Conservation (phyloP, 2,888 invertebrate genomes). For the Galerucella pusilla region DNA sequence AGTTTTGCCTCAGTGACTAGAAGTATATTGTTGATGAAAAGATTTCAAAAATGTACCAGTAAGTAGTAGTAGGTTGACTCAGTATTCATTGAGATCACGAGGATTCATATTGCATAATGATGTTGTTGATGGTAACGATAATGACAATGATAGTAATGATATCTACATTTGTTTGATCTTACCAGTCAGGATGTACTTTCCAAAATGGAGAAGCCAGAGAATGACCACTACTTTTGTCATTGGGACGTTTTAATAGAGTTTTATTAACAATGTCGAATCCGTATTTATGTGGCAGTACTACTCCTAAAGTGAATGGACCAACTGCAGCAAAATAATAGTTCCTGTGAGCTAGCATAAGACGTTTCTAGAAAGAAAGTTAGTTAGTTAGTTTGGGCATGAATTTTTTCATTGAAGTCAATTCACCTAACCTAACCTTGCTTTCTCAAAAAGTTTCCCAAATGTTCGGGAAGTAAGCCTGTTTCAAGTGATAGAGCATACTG, state of each 20-base stretch:
- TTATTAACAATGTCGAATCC: slow-evolving; percentile 78
- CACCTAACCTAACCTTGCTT: too few species aligned
- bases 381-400: background rate
- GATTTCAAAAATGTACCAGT: too few species aligned
- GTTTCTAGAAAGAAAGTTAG: slow-evolving; percentile 72
- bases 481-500: too few species aligned
- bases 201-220: slow-evolving; percentile 68
- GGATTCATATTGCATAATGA: background rate
- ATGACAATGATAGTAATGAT: too few species aligned
- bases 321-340: slow-evolving; percentile 87
- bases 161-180: slow-evolving; percentile 43
- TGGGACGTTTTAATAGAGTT: slow-evolving; percentile 33
- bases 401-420: background rate
- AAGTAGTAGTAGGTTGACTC: too few species aligned
- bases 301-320: slow-evolving; percentile 87
- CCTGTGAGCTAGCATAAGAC: slow-evolving; percentile 81
- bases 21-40: too few species aligned
- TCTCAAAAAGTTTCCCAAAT: too few species aligned
- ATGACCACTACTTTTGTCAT: slow-evolving; percentile 21
- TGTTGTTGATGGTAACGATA: too few species aligned
- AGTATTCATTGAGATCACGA: too few species aligned
- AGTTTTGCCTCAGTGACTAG: too few species aligned
- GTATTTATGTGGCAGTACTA: slow-evolving; percentile 84
- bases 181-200: slow-evolving; percentile 91
- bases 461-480: too few species aligned